Evolutionary conservation across 2,888 invertebrate genomes (phyloP).

Genomic region (Anthophora plumipes): DNA sequence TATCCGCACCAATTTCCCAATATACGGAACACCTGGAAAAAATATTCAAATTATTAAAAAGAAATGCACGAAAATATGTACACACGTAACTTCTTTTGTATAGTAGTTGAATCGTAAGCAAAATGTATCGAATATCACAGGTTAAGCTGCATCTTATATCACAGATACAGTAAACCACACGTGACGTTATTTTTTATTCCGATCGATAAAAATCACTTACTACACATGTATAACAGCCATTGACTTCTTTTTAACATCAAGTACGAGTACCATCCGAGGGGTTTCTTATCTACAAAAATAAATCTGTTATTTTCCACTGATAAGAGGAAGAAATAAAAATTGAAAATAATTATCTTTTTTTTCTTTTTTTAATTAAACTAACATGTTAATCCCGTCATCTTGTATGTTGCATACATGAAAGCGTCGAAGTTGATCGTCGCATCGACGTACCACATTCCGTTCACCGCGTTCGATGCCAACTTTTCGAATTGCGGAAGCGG

Average conservation of each 20-base stretch:
- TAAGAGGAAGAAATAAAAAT: too few species aligned
- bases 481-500: constrained; percentile 87
- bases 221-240: constrained; percentile 39
- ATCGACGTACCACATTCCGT: constrained; percentile 89
- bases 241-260: constrained; percentile 57
- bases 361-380: constrained; percentile 20
- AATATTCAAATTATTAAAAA: background rate
- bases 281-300: constrained; percentile 66
- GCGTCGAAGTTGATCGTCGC: constrained; percentile 86
- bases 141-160: too few species aligned
- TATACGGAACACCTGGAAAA: constrained; percentile 65
- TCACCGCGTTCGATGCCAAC: constrained; percentile 87
- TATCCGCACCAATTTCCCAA: constrained; percentile 66
- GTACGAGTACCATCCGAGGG: constrained; percentile 63
- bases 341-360: background rate
- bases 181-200: background rate
- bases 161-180: too few species aligned
- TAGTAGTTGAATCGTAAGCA: too few species aligned
- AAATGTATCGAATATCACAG: too few species aligned
- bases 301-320: background rate
- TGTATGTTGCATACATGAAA: constrained; percentile 86
- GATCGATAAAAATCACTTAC: constrained; percentile 62
- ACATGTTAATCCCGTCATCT: constrained; percentile 82
- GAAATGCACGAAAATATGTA: background rate
- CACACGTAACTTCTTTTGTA: background rate